Evolutionary conservation across 2,888 invertebrate genomes (phyloP).

Genomic region (Sarcophaga carnaria): DNA sequence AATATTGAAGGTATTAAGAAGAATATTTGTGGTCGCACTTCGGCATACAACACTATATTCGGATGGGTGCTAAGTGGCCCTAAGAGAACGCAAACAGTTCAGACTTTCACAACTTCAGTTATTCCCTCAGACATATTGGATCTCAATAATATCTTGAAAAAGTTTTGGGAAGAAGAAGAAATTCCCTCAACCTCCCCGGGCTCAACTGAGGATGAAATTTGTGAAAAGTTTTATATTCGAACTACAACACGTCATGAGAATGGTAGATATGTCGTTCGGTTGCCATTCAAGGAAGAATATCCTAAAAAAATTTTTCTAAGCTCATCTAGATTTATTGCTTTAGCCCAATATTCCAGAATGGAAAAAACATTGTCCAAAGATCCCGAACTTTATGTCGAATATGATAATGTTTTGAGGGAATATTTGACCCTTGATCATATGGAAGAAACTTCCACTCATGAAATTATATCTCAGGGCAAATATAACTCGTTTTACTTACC

Average conservation of each 20-base stretch:
- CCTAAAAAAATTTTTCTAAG: neutral
- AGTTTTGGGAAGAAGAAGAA: conserved; percentile 37
- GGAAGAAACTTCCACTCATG: too few relatives aligned
- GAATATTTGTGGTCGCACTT: too few relatives aligned
- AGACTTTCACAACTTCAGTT: neutral
- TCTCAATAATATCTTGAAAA: too few relatives aligned
- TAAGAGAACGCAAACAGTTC: neutral
- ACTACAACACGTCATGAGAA: too few relatives aligned
- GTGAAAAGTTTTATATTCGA: too few relatives aligned
- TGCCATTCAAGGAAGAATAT: conserved; percentile 4
- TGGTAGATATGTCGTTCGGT: neutral
- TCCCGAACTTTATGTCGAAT: too few relatives aligned
- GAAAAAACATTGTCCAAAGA: neutral
- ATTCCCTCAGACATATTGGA: too few relatives aligned
- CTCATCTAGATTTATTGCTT: conserved; percentile 3
- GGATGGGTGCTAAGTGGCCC: too few relatives aligned
- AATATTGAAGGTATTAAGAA: too few relatives aligned
- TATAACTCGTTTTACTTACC: neutral
- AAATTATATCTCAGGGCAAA: neutral
- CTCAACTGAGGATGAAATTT: neutral
- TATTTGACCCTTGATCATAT: too few relatives aligned
- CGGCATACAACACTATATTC: too few relatives aligned
- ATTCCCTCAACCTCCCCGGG: neutral
- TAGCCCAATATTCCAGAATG: conserved; percentile 7
- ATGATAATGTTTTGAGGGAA: too few relatives aligned